phyloP scores from a whole-genome alignment of 2,113 vertebrate species.

The Tringa solitaria region DNA sequence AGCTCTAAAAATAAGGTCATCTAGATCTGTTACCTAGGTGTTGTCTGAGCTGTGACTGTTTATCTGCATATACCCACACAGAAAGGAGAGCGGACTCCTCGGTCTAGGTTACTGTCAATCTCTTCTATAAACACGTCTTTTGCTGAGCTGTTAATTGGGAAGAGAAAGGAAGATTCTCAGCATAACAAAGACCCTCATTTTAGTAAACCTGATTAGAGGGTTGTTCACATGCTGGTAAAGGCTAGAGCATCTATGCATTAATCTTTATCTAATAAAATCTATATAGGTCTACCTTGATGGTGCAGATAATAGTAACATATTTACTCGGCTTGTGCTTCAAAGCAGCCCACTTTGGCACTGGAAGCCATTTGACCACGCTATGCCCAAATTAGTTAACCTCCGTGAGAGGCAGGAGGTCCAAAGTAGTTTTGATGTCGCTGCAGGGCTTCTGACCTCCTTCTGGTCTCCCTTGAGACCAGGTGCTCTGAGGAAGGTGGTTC shows the following conservation, averaged over 20 bases:
- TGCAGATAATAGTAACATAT: background rate
- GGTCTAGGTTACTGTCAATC: background rate
- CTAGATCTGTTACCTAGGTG: background rate
- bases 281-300: background rate
- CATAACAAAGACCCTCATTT: background rate
- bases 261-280: background rate
- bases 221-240: background rate
- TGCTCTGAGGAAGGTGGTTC: background rate
- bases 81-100: background rate
- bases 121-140: background rate
- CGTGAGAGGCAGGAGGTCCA: background rate
- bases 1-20: background rate
- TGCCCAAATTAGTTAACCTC: background rate
- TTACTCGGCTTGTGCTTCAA: background rate
- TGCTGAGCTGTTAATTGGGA: background rate
- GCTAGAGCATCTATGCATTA: background rate
- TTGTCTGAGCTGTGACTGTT: background rate
- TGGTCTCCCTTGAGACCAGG: background rate
- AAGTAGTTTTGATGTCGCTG: background rate
- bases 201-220: background rate
- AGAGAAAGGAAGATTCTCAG: background rate
- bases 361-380: background rate
- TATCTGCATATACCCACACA: background rate
- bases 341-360: fast-evolving
- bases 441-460: background rate